Percentiles rank a stretch among this genome's conserved stretches.
Evolutionary conservation across 2,797 vertebrate species (phyloP).

Genomic region (Atherinosoma microstoma): DNA sequence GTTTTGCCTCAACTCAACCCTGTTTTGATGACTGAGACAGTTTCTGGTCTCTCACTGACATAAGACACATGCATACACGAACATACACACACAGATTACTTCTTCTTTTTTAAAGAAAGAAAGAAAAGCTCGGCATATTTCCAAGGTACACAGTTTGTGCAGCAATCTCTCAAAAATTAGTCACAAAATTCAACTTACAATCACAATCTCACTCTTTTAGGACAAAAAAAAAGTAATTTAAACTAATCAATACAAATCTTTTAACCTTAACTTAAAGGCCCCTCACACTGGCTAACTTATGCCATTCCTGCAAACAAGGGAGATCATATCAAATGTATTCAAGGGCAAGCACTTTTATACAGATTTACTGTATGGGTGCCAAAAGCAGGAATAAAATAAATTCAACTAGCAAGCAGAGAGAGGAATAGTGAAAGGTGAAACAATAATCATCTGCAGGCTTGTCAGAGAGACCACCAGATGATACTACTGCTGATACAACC

Average conservation of each 20-base stretch:
- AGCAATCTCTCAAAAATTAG: too few species aligned
- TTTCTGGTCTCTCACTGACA: background rate
- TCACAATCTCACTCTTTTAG: background rate
- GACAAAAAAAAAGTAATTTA: background rate
- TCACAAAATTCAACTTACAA: background rate
- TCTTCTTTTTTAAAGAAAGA: too few species aligned
- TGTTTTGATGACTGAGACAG: background rate
- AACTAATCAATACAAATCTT: conserved; percentile 29
- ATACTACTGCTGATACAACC: conserved; percentile 51
- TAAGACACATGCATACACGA: background rate
- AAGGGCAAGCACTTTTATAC: conserved; percentile 25
- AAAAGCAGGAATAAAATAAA: conserved; percentile 44
- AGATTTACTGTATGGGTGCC: conserved; percentile 29
- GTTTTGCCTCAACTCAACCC: background rate
- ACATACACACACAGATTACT: background rate
- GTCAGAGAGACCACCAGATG: conserved; percentile 46
- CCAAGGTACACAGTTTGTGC: too few species aligned
- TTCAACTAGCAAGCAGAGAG: conserved; percentile 21
- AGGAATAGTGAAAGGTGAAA: conserved; percentile 53
- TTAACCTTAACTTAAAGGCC: conserved; percentile 53
- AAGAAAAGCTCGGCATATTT: too few species aligned
- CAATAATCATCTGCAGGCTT: conserved; percentile 61
- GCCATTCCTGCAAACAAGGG: conserved; percentile 35
- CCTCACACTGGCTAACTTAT: conserved; percentile 46
- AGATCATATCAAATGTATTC: conserved; percentile 29